A percentile compares a stretch with the other conserved stretches of the same genome.
Evolutionary conservation across 2,113 vertebrate genomes (phyloP).

Genomic region (Chaetodon auriga): DNA sequence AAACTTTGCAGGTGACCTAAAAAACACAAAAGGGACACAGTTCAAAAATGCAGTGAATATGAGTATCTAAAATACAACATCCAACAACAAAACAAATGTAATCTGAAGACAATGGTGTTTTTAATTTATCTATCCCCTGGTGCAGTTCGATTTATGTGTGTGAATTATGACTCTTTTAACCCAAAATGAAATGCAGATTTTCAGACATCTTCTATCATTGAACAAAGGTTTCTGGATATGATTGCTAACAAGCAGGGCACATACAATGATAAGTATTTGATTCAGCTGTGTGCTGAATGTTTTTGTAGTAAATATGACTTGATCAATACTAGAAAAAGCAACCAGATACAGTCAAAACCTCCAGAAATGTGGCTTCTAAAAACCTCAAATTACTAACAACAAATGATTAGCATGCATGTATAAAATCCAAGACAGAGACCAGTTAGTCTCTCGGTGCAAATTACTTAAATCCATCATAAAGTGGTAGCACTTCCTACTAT

Average conservation of each 20-base stretch:
- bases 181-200: neutral
- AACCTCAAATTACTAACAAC: too few relatives aligned
- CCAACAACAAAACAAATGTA: neutral
- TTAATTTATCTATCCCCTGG: neutral
- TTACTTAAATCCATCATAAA: neutral
- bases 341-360: neutral
- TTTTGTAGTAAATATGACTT: neutral
- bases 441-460: too few relatives aligned
- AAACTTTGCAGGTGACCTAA: conserved; percentile 90
- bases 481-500: neutral
- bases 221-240: neutral
- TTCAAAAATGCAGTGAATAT: conserved; percentile 2
- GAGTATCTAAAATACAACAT: neutral
- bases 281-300: neutral
- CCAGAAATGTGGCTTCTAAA: neutral
- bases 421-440: too few relatives aligned
- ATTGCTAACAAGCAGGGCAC: neutral
- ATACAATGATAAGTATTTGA: neutral
- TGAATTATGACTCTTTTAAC: neutral
- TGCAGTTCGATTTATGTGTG: neutral
- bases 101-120: neutral
- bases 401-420: too few relatives aligned
- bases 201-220: neutral
- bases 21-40: conserved; percentile 45
- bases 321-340: neutral